Evolutionary conservation across 2,113 vertebrate species (phyloP).

Genomic region (Sphyrna mokarran): DNA sequence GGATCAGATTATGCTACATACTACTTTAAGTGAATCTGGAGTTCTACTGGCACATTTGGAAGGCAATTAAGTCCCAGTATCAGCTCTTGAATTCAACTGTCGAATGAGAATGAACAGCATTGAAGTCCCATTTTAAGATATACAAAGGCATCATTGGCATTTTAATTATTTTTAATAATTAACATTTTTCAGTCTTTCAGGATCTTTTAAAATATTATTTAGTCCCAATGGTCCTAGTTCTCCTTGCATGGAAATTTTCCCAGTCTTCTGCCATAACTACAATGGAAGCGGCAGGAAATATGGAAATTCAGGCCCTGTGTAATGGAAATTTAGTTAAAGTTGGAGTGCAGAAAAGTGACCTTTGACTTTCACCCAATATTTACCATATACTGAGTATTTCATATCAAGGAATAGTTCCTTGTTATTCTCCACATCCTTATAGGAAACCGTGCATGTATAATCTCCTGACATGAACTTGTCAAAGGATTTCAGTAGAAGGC

Average conservation of each 20-base stretch:
- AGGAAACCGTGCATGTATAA: conserved; percentile 57
- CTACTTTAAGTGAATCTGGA: neutral
- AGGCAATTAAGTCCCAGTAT: neutral
- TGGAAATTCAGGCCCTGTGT: neutral
- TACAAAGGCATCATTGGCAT: too few species aligned
- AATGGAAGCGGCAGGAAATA: neutral
- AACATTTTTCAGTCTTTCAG: too few species aligned
- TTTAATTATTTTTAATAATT: too few species aligned
- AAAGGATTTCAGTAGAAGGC: conserved; percentile 54
- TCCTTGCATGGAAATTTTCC: neutral
- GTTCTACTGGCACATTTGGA: neutral
- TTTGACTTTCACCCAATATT: neutral
- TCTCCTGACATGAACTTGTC: conserved; percentile 53
- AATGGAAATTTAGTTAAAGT: neutral
- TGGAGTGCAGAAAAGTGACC: neutral
- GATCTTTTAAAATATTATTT: too few species aligned
- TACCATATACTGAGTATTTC: conserved; percentile 24
- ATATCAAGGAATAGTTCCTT: conserved; percentile 38
- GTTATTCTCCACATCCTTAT: conserved; percentile 48
- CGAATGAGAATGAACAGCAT: too few species aligned
- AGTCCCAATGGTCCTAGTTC: neutral
- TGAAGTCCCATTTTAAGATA: too few species aligned
- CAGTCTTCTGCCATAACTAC: neutral
- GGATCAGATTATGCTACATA: neutral
- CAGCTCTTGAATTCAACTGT: neutral